phyloP scores from a whole-genome alignment of 1,140 invertebrate genomes.

The Philaenus spumarius region DNA sequence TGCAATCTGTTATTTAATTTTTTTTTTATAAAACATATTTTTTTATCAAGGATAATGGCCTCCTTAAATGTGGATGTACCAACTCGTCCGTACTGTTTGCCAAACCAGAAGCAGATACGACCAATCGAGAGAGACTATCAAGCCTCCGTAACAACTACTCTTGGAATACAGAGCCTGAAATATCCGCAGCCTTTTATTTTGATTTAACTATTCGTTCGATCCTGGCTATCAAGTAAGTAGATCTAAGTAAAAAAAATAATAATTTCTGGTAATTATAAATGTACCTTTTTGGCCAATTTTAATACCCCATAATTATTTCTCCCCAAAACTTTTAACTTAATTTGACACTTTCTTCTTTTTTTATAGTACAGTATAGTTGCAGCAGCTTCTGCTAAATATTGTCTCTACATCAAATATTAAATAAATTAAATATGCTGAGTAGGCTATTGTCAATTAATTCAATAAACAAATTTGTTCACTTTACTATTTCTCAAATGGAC shows the following conservation, averaged over 20 bases:
- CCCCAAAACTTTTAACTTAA: too few relatives aligned
- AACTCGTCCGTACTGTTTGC: slow-evolving; percentile 61
- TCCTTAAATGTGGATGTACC: slow-evolving; percentile 56
- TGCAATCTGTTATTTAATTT: slow-evolving; percentile 24
- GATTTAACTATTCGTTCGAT: slow-evolving; percentile 68
- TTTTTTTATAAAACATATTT: neutral
- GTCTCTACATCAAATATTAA: too few relatives aligned
- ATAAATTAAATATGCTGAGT: too few relatives aligned
- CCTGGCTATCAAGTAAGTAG: slow-evolving; percentile 60
- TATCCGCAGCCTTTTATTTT: slow-evolving; percentile 78
- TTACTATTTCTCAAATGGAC: too few relatives aligned
- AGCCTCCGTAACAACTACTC: slow-evolving; percentile 60
- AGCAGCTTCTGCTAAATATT: too few relatives aligned
- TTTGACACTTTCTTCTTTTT: too few relatives aligned
- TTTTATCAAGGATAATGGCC: slow-evolving; percentile 51
- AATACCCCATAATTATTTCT: too few relatives aligned
- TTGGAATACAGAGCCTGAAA: slow-evolving; percentile 58
- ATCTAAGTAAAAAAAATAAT: too few relatives aligned
- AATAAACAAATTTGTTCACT: too few relatives aligned
- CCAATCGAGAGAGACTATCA: slow-evolving; percentile 52
- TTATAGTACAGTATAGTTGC: too few relatives aligned
- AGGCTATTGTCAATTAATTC: too few relatives aligned
- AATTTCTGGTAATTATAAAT: neutral
- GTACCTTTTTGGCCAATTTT: too few relatives aligned
- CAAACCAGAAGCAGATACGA: slow-evolving; percentile 53